A percentile compares a stretch with the other conserved stretches of the same genome.
phyloP scores from a whole-genome alignment of 1,140 invertebrate species.

The Aricia agestis region DNA sequence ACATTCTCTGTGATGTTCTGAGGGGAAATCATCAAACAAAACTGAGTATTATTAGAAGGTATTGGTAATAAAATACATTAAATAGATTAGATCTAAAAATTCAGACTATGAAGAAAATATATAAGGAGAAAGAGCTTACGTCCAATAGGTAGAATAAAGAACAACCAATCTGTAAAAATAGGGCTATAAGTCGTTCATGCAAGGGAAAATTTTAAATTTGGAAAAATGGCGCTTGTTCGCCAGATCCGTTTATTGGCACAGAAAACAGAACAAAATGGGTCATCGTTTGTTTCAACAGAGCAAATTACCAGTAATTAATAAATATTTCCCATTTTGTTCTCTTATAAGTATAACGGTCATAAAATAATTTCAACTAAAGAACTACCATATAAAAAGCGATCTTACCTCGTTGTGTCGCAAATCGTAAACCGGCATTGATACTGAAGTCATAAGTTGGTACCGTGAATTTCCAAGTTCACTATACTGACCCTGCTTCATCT shows the following conservation, averaged over 20 bases:
- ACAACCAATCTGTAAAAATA: constrained; percentile 65
- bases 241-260: constrained; percentile 21
- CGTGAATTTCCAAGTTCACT: constrained; percentile 75
- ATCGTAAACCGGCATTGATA: constrained; percentile 94
- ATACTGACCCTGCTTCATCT: constrained; percentile 80
- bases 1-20: constrained; percentile 96
- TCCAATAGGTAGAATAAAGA: constrained; percentile 54
- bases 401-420: constrained; percentile 85
- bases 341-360: constrained; percentile 30
- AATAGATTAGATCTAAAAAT: constrained; percentile 28
- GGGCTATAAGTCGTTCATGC: constrained; percentile 44
- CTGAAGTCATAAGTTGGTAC: constrained; percentile 91
- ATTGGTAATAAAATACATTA: constrained; percentile 41
- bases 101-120: constrained; percentile 31
- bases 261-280: constrained; percentile 29
- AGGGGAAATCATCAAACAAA: constrained; percentile 75
- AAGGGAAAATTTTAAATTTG: constrained; percentile 60
- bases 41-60: constrained; percentile 69
- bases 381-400: constrained; percentile 31
- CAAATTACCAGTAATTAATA: not conserved
- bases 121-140: constrained; percentile 52
- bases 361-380: constrained; percentile 2
- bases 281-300: not conserved
- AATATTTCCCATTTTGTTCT: constrained; percentile 27
- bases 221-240: constrained; percentile 31